Conservation (phyloP, 1,140 invertebrate genomes). For the Macrocentrus cingulum region DNA sequence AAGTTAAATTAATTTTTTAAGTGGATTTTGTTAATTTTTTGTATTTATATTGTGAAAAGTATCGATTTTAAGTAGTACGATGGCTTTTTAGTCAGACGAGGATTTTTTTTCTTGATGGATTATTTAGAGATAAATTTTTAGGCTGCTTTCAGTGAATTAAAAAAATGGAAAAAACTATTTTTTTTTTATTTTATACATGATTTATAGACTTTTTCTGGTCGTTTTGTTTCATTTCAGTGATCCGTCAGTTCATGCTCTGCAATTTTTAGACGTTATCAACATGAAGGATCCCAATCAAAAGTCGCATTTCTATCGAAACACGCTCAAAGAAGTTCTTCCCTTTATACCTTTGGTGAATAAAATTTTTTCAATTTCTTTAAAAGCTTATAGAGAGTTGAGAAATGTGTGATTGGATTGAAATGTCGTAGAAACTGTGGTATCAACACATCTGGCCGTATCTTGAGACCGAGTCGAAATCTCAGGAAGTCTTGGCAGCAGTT, state of each 20-base stretch:
- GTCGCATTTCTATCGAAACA: conserved; percentile 84
- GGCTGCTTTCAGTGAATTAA: too few species aligned
- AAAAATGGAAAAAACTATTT: background rate
- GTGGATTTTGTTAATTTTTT: too few species aligned
- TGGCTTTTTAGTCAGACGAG: too few species aligned
- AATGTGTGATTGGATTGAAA: conserved; percentile 7
- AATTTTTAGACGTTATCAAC: conserved; percentile 89
- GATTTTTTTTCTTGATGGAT: too few species aligned
- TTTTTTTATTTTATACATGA: background rate
- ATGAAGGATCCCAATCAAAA: conserved; percentile 90
- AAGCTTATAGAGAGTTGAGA: background rate
- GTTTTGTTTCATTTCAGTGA: conserved; percentile 66
- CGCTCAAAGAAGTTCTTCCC: conserved; percentile 82
- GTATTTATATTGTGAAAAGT: too few species aligned
- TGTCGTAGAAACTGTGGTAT: conserved; percentile 89
- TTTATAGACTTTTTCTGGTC: conserved; percentile 3
- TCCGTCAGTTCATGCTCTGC: conserved; percentile 82
- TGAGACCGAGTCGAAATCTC: conserved; percentile 79
- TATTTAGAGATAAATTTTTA: too few species aligned
- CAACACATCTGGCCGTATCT: conserved; percentile 91
- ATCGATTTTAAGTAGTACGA: too few species aligned
- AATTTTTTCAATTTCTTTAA: too few species aligned
- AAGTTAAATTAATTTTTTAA: too few species aligned
- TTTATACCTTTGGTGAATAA: conserved; percentile 84
- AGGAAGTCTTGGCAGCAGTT: conserved; percentile 85